Percentiles rank a stretch among this genome's conserved stretches.
These are phyloP conservation scores for Trachymyrmex cornetzi DNA, from an alignment of 1,140 invertebrate species.

Conservation along the genomic window DNA sequence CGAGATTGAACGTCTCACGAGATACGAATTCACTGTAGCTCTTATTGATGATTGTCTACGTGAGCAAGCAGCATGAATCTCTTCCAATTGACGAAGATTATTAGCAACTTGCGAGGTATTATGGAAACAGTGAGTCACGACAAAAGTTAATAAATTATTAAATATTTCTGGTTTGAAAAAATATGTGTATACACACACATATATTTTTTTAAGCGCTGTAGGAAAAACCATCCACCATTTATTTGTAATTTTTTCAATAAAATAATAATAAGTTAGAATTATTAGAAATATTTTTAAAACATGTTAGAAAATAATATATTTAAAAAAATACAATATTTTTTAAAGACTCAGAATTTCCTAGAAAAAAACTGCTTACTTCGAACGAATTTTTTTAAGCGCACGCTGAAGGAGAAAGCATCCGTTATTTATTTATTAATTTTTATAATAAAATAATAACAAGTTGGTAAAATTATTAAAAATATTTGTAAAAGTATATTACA, in stretches of 20 bases:
- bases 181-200: no score
- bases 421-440: background rate
- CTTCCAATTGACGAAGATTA: background rate
- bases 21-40: background rate
- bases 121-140: background rate
- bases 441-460: background rate
- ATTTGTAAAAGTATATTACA: background rate
- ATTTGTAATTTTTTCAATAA: background rate
- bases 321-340: background rate
- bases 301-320: no score
- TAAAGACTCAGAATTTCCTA: background rate
- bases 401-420: background rate
- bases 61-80: background rate
- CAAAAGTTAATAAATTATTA: no score
- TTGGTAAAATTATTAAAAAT: background rate
- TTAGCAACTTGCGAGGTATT: background rate
- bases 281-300: background rate
- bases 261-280: background rate
- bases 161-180: no score
- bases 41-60: background rate
- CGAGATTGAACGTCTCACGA: background rate
- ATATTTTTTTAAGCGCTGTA: no score
- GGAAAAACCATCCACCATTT: background rate
- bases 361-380: no score
- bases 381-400: background rate